phyloP scores from a whole-genome alignment of 2,113 vertebrate genomes.

The Leptocoma aspasia region DNA sequence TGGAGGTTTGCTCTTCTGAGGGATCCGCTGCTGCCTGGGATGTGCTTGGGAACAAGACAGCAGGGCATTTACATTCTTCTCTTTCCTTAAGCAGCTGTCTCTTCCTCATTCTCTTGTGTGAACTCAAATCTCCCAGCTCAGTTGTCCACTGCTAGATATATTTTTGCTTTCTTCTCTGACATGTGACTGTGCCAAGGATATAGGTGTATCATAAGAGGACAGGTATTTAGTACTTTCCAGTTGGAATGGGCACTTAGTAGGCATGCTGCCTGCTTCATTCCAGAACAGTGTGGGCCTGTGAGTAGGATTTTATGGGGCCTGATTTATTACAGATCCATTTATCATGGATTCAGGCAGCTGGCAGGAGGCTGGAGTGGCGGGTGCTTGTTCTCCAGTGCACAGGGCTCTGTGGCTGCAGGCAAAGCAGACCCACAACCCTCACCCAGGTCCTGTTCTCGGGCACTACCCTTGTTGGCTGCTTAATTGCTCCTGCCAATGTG shows the following conservation, averaged over 20 bases:
- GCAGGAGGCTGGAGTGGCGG: accelerated
- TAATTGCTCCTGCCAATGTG: background rate
- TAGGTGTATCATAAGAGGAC: background rate
- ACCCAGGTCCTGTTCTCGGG: accelerated
- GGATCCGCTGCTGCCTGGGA: accelerated
- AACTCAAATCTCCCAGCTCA: background rate
- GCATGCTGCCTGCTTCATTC: background rate
- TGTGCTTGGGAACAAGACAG: background rate
- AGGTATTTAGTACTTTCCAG: background rate
- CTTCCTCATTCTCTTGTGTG: background rate
- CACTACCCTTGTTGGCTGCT: background rate
- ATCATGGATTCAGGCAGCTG: background rate
- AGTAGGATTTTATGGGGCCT: background rate
- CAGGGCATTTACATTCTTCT: background rate
- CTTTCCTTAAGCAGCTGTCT: background rate
- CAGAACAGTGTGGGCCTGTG: background rate
- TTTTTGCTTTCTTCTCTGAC: background rate
- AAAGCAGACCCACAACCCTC: background rate
- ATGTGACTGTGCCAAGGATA: background rate
- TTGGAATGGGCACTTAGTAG: background rate
- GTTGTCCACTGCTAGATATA: background rate
- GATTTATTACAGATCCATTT: background rate
- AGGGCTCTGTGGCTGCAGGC: background rate
- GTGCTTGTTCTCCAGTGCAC: accelerated
- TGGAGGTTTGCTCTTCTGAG: background rate